Evolutionary conservation across 2,113 vertebrate genomes (phyloP).

Genomic region (Reinhardtius hippoglossoides): DNA sequence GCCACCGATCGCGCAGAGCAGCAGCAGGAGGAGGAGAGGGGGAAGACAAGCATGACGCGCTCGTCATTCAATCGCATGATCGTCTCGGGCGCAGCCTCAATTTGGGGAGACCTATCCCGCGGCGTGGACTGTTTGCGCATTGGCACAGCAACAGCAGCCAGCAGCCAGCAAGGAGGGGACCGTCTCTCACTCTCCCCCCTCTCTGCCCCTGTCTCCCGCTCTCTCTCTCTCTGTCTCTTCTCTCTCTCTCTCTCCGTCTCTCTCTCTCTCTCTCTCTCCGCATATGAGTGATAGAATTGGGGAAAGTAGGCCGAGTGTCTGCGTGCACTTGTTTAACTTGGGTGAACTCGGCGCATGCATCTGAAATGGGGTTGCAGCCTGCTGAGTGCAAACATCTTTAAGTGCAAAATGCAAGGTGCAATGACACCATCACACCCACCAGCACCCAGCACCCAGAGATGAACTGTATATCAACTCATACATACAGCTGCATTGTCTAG

Average conservation of each 20-base stretch:
- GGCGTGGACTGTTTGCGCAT: constrained; percentile 72
- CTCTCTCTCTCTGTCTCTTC: constrained; percentile 4
- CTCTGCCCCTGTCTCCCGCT: constrained; percentile 6
- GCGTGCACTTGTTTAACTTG: constrained; percentile 55
- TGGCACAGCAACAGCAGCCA: constrained; percentile 73
- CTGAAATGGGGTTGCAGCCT: constrained; percentile 45
- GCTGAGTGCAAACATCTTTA: constrained; percentile 41
- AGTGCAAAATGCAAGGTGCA: neutral
- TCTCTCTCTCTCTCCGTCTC: constrained; percentile 1
- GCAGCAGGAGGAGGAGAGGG: constrained; percentile 20
- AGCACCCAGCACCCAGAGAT: neutral
- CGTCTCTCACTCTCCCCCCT: neutral
- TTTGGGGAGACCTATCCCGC: constrained; percentile 74
- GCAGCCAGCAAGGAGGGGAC: constrained; percentile 26
- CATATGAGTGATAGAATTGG: constrained; percentile 47
- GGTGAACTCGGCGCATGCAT: constrained; percentile 52
- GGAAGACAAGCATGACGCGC: constrained; percentile 72
- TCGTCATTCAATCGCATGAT: constrained; percentile 77
- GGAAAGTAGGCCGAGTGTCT: constrained; percentile 67
- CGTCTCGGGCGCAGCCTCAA: constrained; percentile 71
- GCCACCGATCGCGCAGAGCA: constrained; percentile 73
- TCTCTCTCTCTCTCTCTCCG: constrained; percentile 16
- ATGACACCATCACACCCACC: neutral
- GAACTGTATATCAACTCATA: neutral
- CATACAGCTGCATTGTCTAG: neutral